Base-by-base conservation (phyloP, 2,888 invertebrate species). In the Sarcophaga caerulescens region DNA sequence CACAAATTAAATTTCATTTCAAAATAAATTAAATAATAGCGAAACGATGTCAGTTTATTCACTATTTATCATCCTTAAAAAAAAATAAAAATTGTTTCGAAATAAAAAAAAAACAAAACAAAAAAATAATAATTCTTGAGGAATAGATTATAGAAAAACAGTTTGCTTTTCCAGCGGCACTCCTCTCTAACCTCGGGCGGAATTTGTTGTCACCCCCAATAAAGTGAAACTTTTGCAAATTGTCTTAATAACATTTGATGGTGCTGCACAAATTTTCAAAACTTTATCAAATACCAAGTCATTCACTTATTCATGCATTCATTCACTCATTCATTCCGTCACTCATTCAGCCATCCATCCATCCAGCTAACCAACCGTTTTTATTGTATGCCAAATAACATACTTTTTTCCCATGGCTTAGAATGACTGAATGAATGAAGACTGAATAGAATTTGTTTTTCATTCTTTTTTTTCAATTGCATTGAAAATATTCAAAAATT, bases 191-290 rank as follows among this genome's bases (percentile, higher is more conserved):
- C 52, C 52, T 52, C 52, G 17, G 17, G 5, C 17, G 14, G 52
- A 52, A 52, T 52, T 52, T 52, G 17, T 52, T 52, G 52, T 52
- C 52, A 14, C 52, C 14, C 52, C 17, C 52, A 52, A 52, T 52
- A 21, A 60, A 60, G 21, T 17, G 17, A 81, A 81, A 76, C 57
- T 70, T 81, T 70, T n/a, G 63, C 57, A 81, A 81, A 74, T 74
- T 81, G 68, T 81, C 74, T 69, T 62, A 62, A 81, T 44, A 71
- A 62, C 59, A 71, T 70, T 82, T 82, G 52, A 76, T 70, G 35
- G 63, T 52, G 10, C 14, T n/a, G 21, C 60, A 60, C 10, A 60
- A 60, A 60, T 57, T 77, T 63, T 14, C 17, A 23, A 35, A 75
- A 75, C 63, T 17, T 60, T 65, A 52, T 17, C 52, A 52, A 12